Conservation (phyloP, 2,113 vertebrate genomes). For the Pygoscelis adeliae region DNA sequence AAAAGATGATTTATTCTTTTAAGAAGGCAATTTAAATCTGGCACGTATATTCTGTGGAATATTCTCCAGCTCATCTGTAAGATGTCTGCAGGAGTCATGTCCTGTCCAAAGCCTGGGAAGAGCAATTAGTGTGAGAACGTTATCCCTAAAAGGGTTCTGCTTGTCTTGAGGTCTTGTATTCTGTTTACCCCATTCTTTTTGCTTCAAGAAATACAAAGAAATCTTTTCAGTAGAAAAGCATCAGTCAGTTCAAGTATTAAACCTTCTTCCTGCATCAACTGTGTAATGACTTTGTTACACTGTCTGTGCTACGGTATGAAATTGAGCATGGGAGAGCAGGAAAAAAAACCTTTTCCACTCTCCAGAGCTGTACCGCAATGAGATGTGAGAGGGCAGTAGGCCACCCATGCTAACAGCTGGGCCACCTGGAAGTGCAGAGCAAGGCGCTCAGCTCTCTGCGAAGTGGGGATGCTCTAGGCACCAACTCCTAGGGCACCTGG, state of each 20-base stretch:
- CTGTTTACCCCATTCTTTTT: not conserved
- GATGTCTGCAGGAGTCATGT: not conserved
- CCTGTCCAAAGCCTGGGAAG: not conserved
- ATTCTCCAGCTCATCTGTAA: not conserved
- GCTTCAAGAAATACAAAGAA: not conserved
- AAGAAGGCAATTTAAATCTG: not conserved
- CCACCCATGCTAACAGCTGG: not conserved
- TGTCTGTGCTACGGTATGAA: not conserved
- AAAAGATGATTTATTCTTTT: not conserved
- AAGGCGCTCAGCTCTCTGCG: accelerated
- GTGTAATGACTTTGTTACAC: not conserved
- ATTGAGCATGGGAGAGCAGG: not conserved
- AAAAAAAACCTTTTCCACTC: not conserved
- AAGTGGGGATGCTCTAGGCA: not conserved
- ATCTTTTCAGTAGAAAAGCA: not conserved
- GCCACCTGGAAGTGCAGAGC: not conserved
- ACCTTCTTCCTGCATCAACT: not conserved
- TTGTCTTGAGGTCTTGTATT: not conserved
- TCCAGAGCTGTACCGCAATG: not conserved
- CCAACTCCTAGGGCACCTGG: not conserved
- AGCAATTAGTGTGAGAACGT: not conserved
- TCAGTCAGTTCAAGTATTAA: not conserved
- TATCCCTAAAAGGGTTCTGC: not conserved
- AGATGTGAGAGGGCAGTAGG: not conserved
- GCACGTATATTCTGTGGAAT: not conserved